Evolutionary conservation across 2,797 vertebrate species (phyloP).

Genomic region (Platalea minor): DNA sequence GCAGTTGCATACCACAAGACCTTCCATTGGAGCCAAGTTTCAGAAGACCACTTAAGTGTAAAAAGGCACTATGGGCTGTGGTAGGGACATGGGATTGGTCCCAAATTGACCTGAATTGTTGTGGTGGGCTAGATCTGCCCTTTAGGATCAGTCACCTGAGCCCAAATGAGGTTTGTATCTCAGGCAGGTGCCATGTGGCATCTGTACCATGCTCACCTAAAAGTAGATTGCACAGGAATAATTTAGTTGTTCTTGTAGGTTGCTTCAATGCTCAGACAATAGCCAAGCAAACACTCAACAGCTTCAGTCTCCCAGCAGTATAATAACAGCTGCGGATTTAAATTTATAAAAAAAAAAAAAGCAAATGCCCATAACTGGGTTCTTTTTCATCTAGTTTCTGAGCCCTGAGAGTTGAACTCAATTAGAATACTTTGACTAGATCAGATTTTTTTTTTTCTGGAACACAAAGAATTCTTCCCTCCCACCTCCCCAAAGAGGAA

Average conservation of each 20-base stretch:
- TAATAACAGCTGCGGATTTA: not conserved
- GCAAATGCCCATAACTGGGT: rapidly evolving
- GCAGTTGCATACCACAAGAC: not conserved
- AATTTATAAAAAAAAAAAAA: not conserved
- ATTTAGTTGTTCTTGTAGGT: not conserved
- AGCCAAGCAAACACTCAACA: not conserved
- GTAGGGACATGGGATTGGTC: not conserved
- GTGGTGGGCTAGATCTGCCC: not conserved
- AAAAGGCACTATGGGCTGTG: not conserved
- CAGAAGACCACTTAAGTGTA: not conserved
- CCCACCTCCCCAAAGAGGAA: not conserved
- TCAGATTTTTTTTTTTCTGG: not conserved
- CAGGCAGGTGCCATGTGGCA: not conserved
- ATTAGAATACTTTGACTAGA: not conserved
- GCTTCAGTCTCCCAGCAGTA: not conserved
- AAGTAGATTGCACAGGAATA: not conserved
- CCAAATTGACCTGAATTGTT: not conserved
- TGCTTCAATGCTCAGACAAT: not conserved
- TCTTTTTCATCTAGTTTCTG: not conserved
- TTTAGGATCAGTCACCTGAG: not conserved
- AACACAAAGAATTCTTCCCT: not conserved
- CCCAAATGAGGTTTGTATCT: not conserved
- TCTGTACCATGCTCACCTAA: not conserved
- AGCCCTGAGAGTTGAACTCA: not conserved
- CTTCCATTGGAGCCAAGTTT: not conserved